These are phyloP conservation scores for Apis dorsata DNA, from an alignment of 1,140 invertebrate species.

Conservation along the genomic window DNA sequence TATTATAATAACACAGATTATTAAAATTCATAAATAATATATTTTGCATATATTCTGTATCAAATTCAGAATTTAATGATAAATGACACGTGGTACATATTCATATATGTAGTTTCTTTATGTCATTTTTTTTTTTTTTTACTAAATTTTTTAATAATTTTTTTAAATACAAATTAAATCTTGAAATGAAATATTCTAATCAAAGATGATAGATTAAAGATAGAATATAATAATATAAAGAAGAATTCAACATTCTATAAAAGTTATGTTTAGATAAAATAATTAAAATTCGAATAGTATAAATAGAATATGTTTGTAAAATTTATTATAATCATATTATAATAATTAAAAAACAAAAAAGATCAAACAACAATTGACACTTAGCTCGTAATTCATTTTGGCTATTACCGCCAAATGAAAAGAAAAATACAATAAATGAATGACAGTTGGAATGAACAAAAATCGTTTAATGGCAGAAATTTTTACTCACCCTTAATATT, in stretches of 20 bases:
- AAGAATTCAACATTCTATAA: background rate
- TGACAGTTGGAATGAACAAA: background rate
- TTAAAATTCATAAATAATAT: background rate
- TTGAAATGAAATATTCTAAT: background rate
- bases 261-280: background rate
- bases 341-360: background rate
- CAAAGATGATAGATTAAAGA: background rate
- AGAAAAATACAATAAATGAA: background rate
- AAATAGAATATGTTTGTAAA: background rate
- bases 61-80: background rate
- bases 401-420: slow-evolving; percentile 24
- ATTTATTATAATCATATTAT: background rate
- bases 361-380: background rate
- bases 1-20: background rate
- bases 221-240: no score
- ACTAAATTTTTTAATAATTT: background rate
- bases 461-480: background rate
- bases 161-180: background rate
- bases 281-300: background rate
- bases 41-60: background rate
- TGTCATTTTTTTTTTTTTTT: no score
- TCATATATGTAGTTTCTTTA: background rate
- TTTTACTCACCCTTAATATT: background rate
- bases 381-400: background rate
- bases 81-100: background rate